These are phyloP conservation scores for Dreissena rostriformis DNA, from an alignment of 1,140 invertebrate species.

Conservation along the genomic window DNA sequence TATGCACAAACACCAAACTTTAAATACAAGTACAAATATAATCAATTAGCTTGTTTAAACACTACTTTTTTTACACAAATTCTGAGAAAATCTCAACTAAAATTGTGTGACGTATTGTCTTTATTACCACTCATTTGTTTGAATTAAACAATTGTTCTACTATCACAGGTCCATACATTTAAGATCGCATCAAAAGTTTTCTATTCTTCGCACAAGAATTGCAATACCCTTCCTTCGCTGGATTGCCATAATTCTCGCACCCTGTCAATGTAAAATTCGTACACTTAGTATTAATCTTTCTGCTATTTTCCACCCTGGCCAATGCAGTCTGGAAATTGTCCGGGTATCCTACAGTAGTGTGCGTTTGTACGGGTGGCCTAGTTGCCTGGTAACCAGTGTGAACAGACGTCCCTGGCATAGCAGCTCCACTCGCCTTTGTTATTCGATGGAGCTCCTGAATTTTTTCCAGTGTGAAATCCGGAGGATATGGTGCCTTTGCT, in stretches of 20 bases:
- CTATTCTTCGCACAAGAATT: slow-evolving; percentile 47
- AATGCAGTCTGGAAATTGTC: background rate
- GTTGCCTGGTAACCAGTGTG: background rate
- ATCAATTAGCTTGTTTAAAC: no score
- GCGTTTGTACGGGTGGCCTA: background rate
- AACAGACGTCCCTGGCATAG: background rate
- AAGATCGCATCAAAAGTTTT: no score
- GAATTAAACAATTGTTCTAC: background rate
- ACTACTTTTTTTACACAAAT: no score
- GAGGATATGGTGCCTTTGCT: background rate
- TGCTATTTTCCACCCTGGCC: slow-evolving; percentile 9
- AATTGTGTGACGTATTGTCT: no score
- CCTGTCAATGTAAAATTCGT: slow-evolving; percentile 25
- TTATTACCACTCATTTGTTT: no score
- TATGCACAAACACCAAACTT: no score
- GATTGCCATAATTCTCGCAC: slow-evolving; percentile 57
- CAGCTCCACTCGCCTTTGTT: background rate
- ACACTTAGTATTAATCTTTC: slow-evolving; percentile 16
- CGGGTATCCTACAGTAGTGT: background rate
- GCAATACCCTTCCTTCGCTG: slow-evolving; percentile 46
- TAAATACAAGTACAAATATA: no score
- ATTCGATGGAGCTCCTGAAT: background rate
- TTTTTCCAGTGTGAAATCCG: background rate
- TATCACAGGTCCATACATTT: background rate
- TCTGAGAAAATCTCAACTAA: no score